Evolutionary conservation across 2,888 invertebrate species (phyloP).

Genomic region (Microdon myrmicae): DNA sequence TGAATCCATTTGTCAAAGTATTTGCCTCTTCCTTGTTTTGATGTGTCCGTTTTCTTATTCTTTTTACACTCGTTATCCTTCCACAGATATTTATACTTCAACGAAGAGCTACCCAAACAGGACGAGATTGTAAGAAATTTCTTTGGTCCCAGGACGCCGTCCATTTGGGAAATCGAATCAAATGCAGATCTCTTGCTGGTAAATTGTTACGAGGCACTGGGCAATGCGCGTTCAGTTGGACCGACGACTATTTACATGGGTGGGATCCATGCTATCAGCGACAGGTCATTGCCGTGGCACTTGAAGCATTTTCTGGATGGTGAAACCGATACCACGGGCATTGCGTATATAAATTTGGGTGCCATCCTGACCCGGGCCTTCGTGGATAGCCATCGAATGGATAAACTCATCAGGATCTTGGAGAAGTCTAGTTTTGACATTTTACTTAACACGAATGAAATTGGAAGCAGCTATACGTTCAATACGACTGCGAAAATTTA

Average conservation of each 20-base stretch:
- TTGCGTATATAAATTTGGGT: constrained; percentile 55
- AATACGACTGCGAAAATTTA: constrained; percentile 54
- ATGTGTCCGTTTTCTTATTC: neutral
- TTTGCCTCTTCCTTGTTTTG: constrained; percentile 10
- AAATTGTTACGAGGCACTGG: constrained; percentile 54
- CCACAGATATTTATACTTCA: constrained; percentile 55
- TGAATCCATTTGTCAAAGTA: constrained; percentile 19
- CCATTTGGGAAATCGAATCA: constrained; percentile 55
- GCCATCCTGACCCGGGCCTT: constrained; percentile 43
- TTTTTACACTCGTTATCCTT: neutral
- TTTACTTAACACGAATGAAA: constrained; percentile 54
- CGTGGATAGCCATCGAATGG: constrained; percentile 45
- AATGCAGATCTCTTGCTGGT: constrained; percentile 55
- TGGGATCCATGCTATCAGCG: constrained; percentile 54
- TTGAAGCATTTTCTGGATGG: constrained; percentile 52
- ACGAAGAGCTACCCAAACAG: constrained; percentile 55
- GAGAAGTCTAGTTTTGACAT: constrained; percentile 53
- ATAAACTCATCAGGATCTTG: constrained; percentile 53
- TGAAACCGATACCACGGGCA: constrained; percentile 21
- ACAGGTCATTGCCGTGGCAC: constrained; percentile 46
- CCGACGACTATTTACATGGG: constrained; percentile 56
- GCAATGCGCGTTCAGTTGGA: constrained; percentile 54
- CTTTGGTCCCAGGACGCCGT: constrained; percentile 53
- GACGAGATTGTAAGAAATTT: constrained; percentile 55
- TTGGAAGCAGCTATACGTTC: constrained; percentile 31